Percentiles rank a stretch among this genome's conserved stretches.
Conservation (phyloP, 2,113 vertebrate genomes). For the Ctenomys sociabilis region DNA sequence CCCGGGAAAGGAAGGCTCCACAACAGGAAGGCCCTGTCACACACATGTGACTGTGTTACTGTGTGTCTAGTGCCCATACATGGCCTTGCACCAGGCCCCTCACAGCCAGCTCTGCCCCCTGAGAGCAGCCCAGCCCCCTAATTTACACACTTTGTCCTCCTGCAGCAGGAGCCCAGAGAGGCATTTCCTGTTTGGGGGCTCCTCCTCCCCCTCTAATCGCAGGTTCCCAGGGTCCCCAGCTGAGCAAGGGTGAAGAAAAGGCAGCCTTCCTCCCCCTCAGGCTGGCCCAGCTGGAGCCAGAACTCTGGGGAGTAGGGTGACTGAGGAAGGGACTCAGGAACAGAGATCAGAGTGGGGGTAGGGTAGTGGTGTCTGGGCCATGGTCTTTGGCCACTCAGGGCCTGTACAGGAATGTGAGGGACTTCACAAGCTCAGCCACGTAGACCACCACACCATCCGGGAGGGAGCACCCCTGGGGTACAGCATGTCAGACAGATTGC, state of each 20-base stretch:
- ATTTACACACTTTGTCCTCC: slow-evolving; percentile 47
- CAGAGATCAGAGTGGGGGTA: not conserved
- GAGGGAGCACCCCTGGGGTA: not conserved
- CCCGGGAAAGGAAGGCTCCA: not conserved
- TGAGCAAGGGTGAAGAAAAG: slow-evolving; percentile 60
- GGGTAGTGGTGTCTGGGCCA: not conserved
- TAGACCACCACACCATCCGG: not conserved
- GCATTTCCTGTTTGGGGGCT: slow-evolving; percentile 81
- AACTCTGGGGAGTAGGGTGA: not conserved
- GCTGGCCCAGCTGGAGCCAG: slow-evolving; percentile 60
- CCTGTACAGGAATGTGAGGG: not conserved
- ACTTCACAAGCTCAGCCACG: not conserved
- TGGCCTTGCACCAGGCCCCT: not conserved
- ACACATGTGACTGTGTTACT: not conserved
- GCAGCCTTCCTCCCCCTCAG: slow-evolving; percentile 55
- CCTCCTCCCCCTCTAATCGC: slow-evolving; percentile 58
- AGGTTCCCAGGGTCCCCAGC: slow-evolving; percentile 70
- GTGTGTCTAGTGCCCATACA: slow-evolving; percentile 47
- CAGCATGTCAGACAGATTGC: not conserved
- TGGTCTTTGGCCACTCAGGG: not conserved
- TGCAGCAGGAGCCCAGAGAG: slow-evolving; percentile 65
- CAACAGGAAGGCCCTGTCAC: slow-evolving; percentile 28
- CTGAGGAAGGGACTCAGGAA: not conserved
- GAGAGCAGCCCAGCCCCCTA: not conserved
- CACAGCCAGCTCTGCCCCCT: not conserved